Conservation (phyloP, 1,140 invertebrate species). For the Trichogramma pretiosum region DNA sequence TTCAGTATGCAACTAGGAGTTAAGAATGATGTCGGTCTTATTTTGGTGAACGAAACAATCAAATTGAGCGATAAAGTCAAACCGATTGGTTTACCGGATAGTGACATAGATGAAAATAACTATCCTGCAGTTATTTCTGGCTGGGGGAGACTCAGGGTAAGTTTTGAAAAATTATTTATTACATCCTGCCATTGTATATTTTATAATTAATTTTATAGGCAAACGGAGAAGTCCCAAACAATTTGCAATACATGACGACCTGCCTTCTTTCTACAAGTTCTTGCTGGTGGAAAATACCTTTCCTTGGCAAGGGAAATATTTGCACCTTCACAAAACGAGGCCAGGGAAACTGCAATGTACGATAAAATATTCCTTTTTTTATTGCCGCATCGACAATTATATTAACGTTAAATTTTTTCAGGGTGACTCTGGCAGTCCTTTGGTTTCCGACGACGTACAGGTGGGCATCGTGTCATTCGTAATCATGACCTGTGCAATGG, state of each 20-base stretch:
- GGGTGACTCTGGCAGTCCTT: constrained; percentile 56
- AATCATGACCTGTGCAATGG: constrained; percentile 52
- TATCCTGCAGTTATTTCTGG: constrained; percentile 34
- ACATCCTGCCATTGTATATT: neutral
- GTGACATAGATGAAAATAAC: constrained; percentile 14
- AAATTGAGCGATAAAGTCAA: constrained; percentile 30
- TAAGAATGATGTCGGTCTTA: constrained; percentile 48
- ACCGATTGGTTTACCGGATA: constrained; percentile 21
- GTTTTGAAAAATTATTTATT: constrained; percentile 6
- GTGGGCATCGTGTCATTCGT: constrained; percentile 59
- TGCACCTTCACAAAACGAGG: constrained; percentile 51
- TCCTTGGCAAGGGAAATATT: constrained; percentile 48
- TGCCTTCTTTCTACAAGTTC: constrained; percentile 16
- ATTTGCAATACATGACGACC: constrained; percentile 28
- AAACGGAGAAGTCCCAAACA: constrained; percentile 23
- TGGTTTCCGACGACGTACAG: constrained; percentile 42
- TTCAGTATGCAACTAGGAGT: constrained; percentile 26
- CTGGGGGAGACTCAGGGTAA: constrained; percentile 42
- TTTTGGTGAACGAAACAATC: constrained; percentile 34
- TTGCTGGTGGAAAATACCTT: constrained; percentile 22
- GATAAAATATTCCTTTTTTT: constrained; percentile 13
- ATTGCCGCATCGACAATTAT: neutral
- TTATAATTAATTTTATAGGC: constrained; percentile 4
- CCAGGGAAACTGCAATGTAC: constrained; percentile 54
- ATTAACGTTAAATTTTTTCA: constrained; percentile 18